Evolutionary conservation across 2,113 vertebrate genomes (phyloP).

Genomic region (Dolichotis patagonum): DNA sequence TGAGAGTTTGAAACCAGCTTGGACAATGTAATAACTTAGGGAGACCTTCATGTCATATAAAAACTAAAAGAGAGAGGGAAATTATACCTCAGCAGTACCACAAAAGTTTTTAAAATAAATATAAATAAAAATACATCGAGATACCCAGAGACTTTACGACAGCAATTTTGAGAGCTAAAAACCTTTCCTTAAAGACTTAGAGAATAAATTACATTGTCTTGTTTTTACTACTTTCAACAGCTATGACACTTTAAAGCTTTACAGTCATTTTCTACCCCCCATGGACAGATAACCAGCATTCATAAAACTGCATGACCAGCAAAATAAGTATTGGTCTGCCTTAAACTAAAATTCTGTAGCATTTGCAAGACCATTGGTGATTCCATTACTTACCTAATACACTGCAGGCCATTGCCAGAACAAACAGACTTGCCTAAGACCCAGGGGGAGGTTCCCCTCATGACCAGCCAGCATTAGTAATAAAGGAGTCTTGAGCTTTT

Average conservation of each 20-base stretch:
- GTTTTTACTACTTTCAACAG: neutral
- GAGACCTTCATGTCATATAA: too few species aligned
- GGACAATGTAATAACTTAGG: neutral
- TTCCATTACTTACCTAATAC: neutral
- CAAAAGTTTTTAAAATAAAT: neutral
- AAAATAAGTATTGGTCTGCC: neutral
- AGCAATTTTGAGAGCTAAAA: neutral
- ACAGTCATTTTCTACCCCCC: neutral
- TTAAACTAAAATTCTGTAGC: neutral
- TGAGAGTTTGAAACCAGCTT: neutral
- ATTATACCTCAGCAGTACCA: neutral
- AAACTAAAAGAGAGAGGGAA: neutral
- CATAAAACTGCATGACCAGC: neutral
- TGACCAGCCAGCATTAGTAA: neutral
- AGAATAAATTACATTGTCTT: slow-evolving; percentile 19
- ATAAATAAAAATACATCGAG: neutral
- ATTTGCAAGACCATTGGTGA: neutral
- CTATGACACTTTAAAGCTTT: neutral
- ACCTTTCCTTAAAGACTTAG: neutral
- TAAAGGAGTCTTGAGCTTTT: neutral
- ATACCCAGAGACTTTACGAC: neutral
- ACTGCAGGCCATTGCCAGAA: slow-evolving; percentile 34
- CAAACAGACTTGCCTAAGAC: slow-evolving; percentile 42
- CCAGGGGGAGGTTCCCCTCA: slow-evolving; percentile 40
- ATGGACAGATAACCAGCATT: neutral